Conservation (phyloP, 2,113 vertebrate genomes). For the Vimba vimba region DNA sequence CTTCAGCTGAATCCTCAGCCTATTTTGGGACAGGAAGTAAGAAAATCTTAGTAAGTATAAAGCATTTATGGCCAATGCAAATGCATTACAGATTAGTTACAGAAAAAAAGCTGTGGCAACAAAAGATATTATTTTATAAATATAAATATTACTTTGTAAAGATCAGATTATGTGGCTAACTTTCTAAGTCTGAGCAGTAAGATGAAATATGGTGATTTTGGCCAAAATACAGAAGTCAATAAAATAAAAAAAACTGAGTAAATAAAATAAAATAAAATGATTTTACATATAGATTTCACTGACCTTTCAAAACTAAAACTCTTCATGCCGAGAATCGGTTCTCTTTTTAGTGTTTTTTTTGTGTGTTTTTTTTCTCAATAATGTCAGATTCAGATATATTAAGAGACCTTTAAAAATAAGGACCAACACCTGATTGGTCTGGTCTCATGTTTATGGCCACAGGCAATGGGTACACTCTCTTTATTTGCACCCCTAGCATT, state of each 20-base stretch:
- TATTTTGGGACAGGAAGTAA: conserved; percentile 67
- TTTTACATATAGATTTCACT: conserved; percentile 59
- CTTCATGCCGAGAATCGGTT: conserved; percentile 63
- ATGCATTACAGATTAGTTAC: neutral
- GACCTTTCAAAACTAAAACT: conserved; percentile 73
- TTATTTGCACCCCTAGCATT: conserved; percentile 73
- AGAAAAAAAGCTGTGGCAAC: conserved; percentile 13
- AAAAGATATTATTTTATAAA: neutral
- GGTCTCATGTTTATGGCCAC: conserved; percentile 71
- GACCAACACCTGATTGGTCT: conserved; percentile 66
- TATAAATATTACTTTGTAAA: neutral
- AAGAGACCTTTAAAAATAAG: conserved; percentile 54
- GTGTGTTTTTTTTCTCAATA: conserved; percentile 52
- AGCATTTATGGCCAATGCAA: neutral
- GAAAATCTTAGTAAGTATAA: neutral
- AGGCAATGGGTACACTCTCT: conserved; percentile 81
- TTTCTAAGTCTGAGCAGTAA: neutral
- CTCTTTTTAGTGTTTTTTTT: conserved; percentile 62
- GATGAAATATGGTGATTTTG: neutral
- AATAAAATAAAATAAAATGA: neutral
- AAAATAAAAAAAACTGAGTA: neutral
- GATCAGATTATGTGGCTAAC: neutral
- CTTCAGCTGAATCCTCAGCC: conserved; percentile 78
- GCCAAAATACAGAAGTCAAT: neutral
- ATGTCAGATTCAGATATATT: conserved; percentile 61